Base-by-base conservation (phyloP, 2,113 vertebrate species). In the Coturnix japonica region DNA sequence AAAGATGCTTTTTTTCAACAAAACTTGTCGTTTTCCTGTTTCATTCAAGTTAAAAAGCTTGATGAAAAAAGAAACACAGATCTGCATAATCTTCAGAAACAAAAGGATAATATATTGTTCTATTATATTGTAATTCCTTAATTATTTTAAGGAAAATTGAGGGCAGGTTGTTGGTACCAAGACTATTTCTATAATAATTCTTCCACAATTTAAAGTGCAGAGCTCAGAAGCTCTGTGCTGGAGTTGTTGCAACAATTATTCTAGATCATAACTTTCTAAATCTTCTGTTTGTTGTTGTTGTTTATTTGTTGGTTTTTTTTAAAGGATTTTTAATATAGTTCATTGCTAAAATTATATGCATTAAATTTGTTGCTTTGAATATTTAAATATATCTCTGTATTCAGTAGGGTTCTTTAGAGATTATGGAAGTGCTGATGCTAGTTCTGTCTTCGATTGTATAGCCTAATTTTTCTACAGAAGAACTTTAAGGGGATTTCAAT, bases 121-220 rank as follows among this genome's bases (percentile, higher is more conserved):
- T 54, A 72, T 87, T 84, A 77, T 92, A 77, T 51, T 95, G 65
- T 78, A 66, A 87, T 70, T 77, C 16, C 33, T 90, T 94, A 87
- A 94, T 90, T 96, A 84, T 94, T 95, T 90, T 94, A 95, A 96
- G 59, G 22, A 92, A 93, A 93, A 96, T 47, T 90, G 63, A 75
- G 77, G 79, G 44, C 86, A 95, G 83, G 47, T 94, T 93, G 89
- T 91, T 96, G 39, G 41, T 96, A 85, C 83, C 90, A 85, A 87
- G 92, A 95, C 39, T 87, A 26, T 87, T 95, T 92, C 15, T 28
- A 72, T 95, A 84, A 60, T 92, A 93, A 43, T 89, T 43, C 89
- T 75, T 75, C 78, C 73, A 93, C 35, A 88, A 74, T 81, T 94
- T 87, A 73, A 61, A 57, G 63, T 56, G 91, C 43, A 78, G 84